Evolutionary conservation across 1,140 invertebrate species (phyloP).

Genomic region (Atopsyche davidsoni): DNA sequence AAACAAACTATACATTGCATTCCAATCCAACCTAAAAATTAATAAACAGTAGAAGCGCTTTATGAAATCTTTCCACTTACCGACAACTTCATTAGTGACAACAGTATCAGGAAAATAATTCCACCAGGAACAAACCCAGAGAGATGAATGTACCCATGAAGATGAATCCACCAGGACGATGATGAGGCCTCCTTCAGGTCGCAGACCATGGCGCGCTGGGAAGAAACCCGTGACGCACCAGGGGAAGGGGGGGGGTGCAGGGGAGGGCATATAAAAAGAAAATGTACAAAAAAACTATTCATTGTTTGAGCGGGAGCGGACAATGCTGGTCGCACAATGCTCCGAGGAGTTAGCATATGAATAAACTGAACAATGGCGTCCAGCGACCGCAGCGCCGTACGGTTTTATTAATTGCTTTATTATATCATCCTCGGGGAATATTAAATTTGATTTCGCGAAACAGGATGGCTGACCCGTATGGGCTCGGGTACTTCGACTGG

Average conservation of each 20-base stretch:
- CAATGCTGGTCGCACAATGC: slow-evolving; percentile 29
- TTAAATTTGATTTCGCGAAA: slow-evolving; percentile 28
- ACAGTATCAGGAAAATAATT: too few species aligned
- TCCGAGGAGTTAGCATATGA: slow-evolving; percentile 42
- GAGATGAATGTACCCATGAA: too few species aligned
- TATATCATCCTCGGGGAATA: slow-evolving; percentile 30
- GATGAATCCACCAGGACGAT: too few species aligned
- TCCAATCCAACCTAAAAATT: too few species aligned
- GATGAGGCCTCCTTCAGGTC: too few species aligned
- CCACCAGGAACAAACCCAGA: too few species aligned
- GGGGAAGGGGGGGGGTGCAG: slow-evolving; percentile 2
- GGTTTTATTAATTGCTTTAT: slow-evolving; percentile 32
- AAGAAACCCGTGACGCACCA: slow-evolving; percentile 25
- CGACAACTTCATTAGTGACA: too few species aligned
- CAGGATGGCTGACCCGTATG: background rate
- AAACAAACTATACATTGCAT: too few species aligned
- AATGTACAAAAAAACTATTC: slow-evolving; percentile 25
- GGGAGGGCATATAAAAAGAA: slow-evolving; percentile 8
- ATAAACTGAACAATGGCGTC: slow-evolving; percentile 41
- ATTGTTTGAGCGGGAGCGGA: slow-evolving; percentile 28
- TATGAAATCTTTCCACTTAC: too few species aligned
- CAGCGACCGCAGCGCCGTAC: slow-evolving; percentile 29
- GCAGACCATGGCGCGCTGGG: too few species aligned
- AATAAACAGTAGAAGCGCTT: too few species aligned
- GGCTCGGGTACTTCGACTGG: background rate